Evolutionary conservation across 1,140 invertebrate genomes (phyloP).

Genomic region (Drosophila subobscura): DNA sequence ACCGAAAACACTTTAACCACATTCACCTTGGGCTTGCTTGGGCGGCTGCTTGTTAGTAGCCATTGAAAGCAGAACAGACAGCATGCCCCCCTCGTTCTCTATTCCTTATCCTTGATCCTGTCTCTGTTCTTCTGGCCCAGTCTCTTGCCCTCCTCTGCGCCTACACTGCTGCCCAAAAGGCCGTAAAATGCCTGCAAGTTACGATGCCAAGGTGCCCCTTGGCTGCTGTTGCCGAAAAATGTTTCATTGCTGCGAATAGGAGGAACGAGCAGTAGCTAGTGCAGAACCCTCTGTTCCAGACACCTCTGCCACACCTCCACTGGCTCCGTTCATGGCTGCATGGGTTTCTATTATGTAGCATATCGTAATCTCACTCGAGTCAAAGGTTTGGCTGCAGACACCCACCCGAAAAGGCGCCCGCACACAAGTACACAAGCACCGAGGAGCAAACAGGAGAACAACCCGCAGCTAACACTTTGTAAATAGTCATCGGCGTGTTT

Average conservation of each 20-base stretch:
- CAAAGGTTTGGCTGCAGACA: constrained; percentile 69
- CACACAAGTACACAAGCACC: constrained; percentile 6
- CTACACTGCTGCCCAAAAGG: constrained; percentile 59
- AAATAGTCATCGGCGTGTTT: constrained; percentile 68
- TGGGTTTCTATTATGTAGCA: constrained; percentile 69
- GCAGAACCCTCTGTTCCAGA: constrained; percentile 25
- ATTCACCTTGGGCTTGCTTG: constrained; percentile 79
- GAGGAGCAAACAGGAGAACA: constrained; percentile 18
- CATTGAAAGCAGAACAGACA: constrained; percentile 67
- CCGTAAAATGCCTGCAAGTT: constrained; percentile 80
- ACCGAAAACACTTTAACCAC: constrained; percentile 79
- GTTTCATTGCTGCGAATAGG: constrained; percentile 61
- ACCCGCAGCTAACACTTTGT: constrained; percentile 61
- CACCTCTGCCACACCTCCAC: constrained; percentile 28
- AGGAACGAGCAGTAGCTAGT: constrained; percentile 3
- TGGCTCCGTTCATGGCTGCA: constrained; percentile 51
- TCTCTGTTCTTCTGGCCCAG: not conserved
- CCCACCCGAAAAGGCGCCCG: constrained; percentile 28
- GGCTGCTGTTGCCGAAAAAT: constrained; percentile 75
- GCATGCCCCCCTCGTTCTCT: constrained; percentile 6
- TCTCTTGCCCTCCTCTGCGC: not conserved
- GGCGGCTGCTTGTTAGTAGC: constrained; percentile 76
- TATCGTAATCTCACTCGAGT: constrained; percentile 75
- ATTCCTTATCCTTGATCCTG: constrained; percentile 2
- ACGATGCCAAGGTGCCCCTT: constrained; percentile 53